Evolutionary conservation across 2,888 invertebrate genomes (phyloP), one percentile per base, ranked within the genome.

Genomic region (Flexamia atlantica): DNA sequence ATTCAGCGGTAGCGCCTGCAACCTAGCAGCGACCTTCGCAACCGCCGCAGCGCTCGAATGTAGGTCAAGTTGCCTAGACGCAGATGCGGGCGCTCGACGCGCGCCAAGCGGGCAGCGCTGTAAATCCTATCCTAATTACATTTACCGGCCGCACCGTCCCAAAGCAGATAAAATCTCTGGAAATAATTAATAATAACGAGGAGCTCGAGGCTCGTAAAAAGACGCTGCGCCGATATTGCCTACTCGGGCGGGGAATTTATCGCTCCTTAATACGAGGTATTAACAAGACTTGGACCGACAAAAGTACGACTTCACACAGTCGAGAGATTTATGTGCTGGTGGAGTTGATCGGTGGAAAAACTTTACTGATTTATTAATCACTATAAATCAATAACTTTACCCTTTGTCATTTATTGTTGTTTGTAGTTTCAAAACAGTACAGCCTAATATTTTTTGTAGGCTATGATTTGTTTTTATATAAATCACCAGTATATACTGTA

Each of bases 161-260:
- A 23, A 25, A 30, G 70, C n/a, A 36, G 70, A 70, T 70, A 70
- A 36, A 70, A 70, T 70, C 70, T 70, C 36, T 12, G 76, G 76
- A 46, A 23, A 76, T 76, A 42, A 46, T 76, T 76, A 46, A 76
- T 76, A 76, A 17, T 46, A 76, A 76, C 76, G 76, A 76, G 76
- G 23, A 10, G 50, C 70, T 40, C 70, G 70, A 40, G 70, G 30
- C n/a, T 70, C 70, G 70, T 70, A 70, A 70, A 70, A 70, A 70
- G 20, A 30, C 14, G 64, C 64, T 64, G 30, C 28, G 12, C 64
- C 7, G 64, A 64, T 25, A 64, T 64, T 64, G 30, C 30, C 64
- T 64, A 30, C 28, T 64, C 30, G 64, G 4, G 17, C 25, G 28
- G 30, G 20, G 30, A 64, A 28, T 64, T 57, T 64, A 64, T 64